Conservation (phyloP, 2,797 vertebrate species). For the Oreochromis mossambicus region DNA sequence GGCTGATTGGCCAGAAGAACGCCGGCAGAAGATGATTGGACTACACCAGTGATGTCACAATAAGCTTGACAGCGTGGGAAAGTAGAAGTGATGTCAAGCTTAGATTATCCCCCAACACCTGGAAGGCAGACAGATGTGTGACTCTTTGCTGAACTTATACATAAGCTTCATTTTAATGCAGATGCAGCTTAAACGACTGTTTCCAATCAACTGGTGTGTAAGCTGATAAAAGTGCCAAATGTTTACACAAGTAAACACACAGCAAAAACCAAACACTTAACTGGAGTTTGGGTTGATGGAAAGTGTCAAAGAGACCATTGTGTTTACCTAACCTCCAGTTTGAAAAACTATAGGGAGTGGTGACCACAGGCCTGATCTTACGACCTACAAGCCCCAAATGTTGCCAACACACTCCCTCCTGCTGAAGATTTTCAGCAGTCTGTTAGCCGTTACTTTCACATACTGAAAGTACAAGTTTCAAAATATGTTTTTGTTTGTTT, state of each 20-base stretch:
- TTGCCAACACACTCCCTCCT: background rate
- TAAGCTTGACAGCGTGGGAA: background rate
- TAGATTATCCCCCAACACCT: background rate
- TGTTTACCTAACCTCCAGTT: background rate
- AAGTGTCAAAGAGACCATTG: background rate
- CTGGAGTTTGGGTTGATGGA: background rate
- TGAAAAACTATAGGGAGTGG: background rate
- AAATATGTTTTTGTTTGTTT: background rate
- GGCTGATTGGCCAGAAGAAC: background rate
- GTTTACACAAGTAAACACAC: background rate
- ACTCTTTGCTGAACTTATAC: background rate
- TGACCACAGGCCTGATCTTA: background rate
- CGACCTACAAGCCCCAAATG: background rate
- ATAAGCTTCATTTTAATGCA: background rate
- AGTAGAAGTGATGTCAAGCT: background rate
- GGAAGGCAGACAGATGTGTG: background rate
- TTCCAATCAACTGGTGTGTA: background rate
- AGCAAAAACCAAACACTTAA: background rate
- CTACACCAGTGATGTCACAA: background rate
- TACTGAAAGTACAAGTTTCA: background rate
- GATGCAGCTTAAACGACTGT: fast-evolving
- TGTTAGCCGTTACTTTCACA: background rate
- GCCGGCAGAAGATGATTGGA: background rate
- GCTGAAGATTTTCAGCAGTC: background rate
- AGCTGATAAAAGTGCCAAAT: background rate